These are phyloP conservation scores for Trachurus trachurus DNA, from an alignment of 2,797 vertebrate genomes.

Conservation along the genomic window DNA sequence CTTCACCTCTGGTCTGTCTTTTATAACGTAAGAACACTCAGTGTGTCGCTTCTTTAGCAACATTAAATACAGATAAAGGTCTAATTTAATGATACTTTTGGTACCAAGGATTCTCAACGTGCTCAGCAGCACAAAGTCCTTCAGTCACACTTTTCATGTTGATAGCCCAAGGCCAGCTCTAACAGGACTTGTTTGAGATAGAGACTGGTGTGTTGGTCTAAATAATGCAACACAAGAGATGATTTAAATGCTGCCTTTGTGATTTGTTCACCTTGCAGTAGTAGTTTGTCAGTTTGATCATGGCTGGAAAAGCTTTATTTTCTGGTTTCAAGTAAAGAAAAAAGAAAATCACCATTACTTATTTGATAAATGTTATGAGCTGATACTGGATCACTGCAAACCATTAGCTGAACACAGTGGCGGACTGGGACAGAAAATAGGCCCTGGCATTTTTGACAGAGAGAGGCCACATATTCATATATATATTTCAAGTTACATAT, in stretches of 20 bases:
- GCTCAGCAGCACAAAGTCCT: conserved; percentile 38
- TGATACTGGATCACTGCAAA: conserved; percentile 25
- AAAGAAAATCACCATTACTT: not conserved
- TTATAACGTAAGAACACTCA: conserved; percentile 3
- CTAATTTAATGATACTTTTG: conserved; percentile 66
- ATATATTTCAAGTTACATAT: no score
- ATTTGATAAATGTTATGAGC: not conserved
- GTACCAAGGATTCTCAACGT: conserved; percentile 44
- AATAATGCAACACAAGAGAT: conserved; percentile 24
- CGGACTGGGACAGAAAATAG: no score
- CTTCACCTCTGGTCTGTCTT: not conserved
- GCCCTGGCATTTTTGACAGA: no score
- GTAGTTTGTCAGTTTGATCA: not conserved
- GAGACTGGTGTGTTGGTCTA: conserved; percentile 48
- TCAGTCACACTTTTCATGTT: conserved; percentile 52
- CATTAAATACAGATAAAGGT: conserved; percentile 63
- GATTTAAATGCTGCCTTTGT: conserved; percentile 34
- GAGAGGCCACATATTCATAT: no score
- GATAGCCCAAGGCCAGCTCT: conserved; percentile 57
- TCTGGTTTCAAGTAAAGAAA: not conserved
- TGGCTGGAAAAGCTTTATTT: not conserved
- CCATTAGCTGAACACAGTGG: conserved; percentile 49
- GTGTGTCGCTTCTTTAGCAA: conserved; percentile 36
- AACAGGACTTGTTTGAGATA: conserved; percentile 44
- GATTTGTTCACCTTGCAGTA: conserved; percentile 28